phyloP scores from a whole-genome alignment of 1,140 invertebrate genomes.

The Apocrypta bakeri region DNA sequence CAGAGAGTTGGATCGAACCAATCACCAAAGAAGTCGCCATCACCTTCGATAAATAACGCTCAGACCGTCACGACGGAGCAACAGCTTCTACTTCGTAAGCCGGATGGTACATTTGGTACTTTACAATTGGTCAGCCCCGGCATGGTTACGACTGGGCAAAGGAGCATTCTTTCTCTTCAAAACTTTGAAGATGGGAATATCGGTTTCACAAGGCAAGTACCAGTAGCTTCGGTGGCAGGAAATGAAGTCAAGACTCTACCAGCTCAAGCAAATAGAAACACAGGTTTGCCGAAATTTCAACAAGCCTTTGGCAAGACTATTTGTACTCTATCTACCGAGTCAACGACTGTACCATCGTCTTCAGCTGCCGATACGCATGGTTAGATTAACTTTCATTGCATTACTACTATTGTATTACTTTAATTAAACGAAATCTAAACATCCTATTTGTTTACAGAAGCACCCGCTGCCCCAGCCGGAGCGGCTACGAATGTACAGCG shows the following conservation, averaged over 20 bases:
- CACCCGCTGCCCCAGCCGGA: conserved; percentile 13
- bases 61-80: conserved; percentile 16
- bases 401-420: neutral
- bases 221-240: conserved; percentile 48
- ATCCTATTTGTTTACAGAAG: conserved; percentile 5
- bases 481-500: conserved; percentile 50
- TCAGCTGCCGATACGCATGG: conserved; percentile 58
- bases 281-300: conserved; percentile 83
- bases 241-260: conserved; percentile 29
- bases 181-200: conserved; percentile 64
- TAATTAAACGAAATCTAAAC: neutral
- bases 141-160: conserved; percentile 56
- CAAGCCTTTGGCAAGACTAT: conserved; percentile 84
- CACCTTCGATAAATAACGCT: conserved; percentile 53
- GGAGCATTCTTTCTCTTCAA: conserved; percentile 64
- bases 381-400: neutral
- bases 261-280: conserved; percentile 69
- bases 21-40: conserved; percentile 67
- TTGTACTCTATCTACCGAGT: conserved; percentile 66
- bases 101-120: conserved; percentile 64
- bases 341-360: conserved; percentile 58
- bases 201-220: conserved; percentile 59
- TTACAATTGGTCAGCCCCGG: conserved; percentile 63
- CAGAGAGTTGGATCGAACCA: conserved; percentile 62
- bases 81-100: conserved; percentile 65